These are phyloP conservation scores for Odontomyia ornata DNA, from an alignment of 2,888 invertebrate species.

Conservation along the genomic window DNA sequence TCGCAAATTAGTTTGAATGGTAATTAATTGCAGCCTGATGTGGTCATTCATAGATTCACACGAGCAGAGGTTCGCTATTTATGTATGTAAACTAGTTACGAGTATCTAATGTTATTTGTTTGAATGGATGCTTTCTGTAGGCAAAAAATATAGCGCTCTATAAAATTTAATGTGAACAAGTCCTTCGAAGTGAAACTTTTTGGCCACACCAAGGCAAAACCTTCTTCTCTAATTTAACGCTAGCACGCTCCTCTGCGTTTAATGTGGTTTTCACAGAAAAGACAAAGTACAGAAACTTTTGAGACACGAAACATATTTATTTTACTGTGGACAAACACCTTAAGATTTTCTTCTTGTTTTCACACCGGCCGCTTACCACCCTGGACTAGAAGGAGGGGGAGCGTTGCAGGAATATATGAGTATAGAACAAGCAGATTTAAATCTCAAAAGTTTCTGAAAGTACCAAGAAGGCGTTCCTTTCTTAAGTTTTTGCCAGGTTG, in stretches of 20 bases:
- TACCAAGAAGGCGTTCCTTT: background rate
- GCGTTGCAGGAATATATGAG: background rate
- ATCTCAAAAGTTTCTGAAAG: background rate
- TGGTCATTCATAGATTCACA: no score
- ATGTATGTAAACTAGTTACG: no score
- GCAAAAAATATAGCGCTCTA: background rate
- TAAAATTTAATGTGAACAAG: conserved; percentile 19
- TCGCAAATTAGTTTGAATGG: background rate
- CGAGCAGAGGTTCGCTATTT: no score
- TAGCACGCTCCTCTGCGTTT: conserved; percentile 42
- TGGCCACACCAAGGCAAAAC: conserved; percentile 14
- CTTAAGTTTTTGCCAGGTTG: background rate
- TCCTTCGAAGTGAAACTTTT: conserved; percentile 33
- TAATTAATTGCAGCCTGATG: background rate
- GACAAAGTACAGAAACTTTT: conserved; percentile 39
- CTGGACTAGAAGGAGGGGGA: background rate
- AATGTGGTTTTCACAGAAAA: conserved; percentile 36
- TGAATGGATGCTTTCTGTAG: background rate
- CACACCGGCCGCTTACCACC: background rate
- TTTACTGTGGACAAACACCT: conserved; percentile 24
- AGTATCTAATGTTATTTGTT: no score
- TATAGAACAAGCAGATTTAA: background rate
- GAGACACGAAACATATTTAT: conserved; percentile 40
- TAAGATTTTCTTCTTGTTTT: conserved; percentile 17
- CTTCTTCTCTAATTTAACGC: conserved; percentile 42